Conservation (phyloP, 92 coral and sea anemone genomes). For the Micromussa lordhowensis region DNA sequence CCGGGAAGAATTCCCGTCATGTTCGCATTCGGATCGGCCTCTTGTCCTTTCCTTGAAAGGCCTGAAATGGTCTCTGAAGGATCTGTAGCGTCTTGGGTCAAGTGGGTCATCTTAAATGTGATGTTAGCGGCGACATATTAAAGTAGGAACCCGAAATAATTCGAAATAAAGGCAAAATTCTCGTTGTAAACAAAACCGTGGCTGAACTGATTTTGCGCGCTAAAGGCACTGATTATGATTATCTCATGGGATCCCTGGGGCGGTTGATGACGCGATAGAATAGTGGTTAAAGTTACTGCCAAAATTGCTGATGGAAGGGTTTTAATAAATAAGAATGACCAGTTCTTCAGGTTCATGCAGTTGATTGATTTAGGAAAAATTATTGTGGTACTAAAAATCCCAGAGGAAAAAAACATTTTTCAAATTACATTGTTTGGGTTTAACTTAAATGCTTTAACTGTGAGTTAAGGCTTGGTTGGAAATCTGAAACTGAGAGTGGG, state of each 20-base stretch:
- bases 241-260: too few relatives aligned
- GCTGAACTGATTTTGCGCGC: too few relatives aligned
- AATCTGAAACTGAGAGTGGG: conserved; percentile 52
- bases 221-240: too few relatives aligned
- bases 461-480: conserved; percentile 24
- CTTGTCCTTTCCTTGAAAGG: not conserved
- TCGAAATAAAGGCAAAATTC: not conserved
- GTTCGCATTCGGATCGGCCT: not conserved
- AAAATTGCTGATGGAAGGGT: conserved; percentile 34
- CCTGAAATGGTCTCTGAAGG: not conserved
- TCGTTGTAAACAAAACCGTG: too few relatives aligned
- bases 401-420: conserved; percentile 10
- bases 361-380: not conserved
- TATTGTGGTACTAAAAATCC: not conserved
- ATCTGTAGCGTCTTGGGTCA: not conserved
- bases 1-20: not conserved
- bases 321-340: conserved; percentile 28
- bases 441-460: conserved; percentile 28
- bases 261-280: not conserved
- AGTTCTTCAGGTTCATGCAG: conserved; percentile 21
- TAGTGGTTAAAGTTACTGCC: conserved; percentile 35
- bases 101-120: not conserved
- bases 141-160: not conserved
- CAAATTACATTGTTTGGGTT: conserved; percentile 25
- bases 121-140: not conserved